Conservation (phyloP, 2,113 vertebrate species). For the Syngnathoides biaculeatus region DNA sequence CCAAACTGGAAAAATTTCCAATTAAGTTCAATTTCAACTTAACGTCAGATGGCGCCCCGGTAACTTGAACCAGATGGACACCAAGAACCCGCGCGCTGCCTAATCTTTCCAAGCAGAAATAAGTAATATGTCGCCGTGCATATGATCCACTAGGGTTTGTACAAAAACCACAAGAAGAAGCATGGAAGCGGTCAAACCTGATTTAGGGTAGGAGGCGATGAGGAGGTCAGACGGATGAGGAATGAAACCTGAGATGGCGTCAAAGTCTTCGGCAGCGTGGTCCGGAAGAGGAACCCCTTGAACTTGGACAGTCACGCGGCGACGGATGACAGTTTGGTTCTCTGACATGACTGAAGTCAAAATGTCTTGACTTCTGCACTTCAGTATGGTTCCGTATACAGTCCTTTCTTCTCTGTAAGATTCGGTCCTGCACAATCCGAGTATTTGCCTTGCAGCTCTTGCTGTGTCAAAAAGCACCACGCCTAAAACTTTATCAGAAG, state of each 20-base stretch:
- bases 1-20: too few species aligned
- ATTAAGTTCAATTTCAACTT: too few species aligned
- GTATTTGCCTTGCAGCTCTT: not conserved
- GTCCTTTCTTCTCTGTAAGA: constrained; percentile 10
- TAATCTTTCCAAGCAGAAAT: too few species aligned
- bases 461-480: not conserved
- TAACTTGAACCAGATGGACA: too few species aligned
- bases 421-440: not conserved
- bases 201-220: constrained; percentile 81
- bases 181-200: constrained; percentile 47
- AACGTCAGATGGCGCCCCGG: too few species aligned
- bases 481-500: not conserved
- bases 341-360: not conserved
- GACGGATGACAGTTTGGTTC: not conserved
- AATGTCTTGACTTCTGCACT: not conserved
- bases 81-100: too few species aligned
- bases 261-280: constrained; percentile 62
- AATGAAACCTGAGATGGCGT: constrained; percentile 62
- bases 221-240: constrained; percentile 76
- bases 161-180: not conserved
- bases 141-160: not conserved
- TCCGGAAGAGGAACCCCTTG: constrained; percentile 66
- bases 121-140: too few species aligned
- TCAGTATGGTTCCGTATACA: constrained; percentile 69
- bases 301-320: constrained; percentile 61